Evolutionary conservation across 2,888 invertebrate genomes (phyloP).

Genomic region (Ypsolopha scabrella): DNA sequence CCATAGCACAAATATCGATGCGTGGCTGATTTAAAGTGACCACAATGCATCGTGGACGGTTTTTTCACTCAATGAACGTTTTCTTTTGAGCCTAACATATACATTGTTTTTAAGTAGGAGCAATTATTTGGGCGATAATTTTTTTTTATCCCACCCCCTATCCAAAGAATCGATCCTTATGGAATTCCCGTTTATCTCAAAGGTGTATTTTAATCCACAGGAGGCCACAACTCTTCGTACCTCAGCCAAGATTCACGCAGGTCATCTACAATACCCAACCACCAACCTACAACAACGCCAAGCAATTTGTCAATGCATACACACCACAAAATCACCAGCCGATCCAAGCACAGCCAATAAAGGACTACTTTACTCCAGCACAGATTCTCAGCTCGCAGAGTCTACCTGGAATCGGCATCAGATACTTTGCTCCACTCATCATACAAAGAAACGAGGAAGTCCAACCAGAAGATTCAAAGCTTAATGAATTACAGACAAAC

Average conservation of each 20-base stretch:
- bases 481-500: constrained; percentile 44
- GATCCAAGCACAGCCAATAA: constrained; percentile 21
- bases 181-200: too few relatives aligned
- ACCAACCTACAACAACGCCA: constrained; percentile 38
- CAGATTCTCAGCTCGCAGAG: constrained; percentile 48
- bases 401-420: constrained; percentile 48
- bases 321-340: constrained; percentile 28
- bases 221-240: constrained; percentile 50
- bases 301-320: constrained; percentile 55
- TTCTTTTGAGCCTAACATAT: too few relatives aligned
- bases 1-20: too few relatives aligned
- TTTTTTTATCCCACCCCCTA: too few relatives aligned
- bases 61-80: too few relatives aligned
- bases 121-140: too few relatives aligned
- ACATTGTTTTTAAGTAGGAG: too few relatives aligned
- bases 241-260: constrained; percentile 53
- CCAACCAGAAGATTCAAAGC: constrained; percentile 42
- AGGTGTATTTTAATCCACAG: constrained; percentile 33
- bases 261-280: constrained; percentile 30
- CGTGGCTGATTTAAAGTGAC: too few relatives aligned
- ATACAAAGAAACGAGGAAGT: constrained; percentile 22
- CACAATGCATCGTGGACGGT: too few relatives aligned
- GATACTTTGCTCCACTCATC: constrained; percentile 46
- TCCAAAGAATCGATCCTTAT: too few relatives aligned
- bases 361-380: constrained; percentile 35